Base-by-base conservation (phyloP, 1,140 invertebrate genomes). In the Pogonognathellus flavescens region DNA sequence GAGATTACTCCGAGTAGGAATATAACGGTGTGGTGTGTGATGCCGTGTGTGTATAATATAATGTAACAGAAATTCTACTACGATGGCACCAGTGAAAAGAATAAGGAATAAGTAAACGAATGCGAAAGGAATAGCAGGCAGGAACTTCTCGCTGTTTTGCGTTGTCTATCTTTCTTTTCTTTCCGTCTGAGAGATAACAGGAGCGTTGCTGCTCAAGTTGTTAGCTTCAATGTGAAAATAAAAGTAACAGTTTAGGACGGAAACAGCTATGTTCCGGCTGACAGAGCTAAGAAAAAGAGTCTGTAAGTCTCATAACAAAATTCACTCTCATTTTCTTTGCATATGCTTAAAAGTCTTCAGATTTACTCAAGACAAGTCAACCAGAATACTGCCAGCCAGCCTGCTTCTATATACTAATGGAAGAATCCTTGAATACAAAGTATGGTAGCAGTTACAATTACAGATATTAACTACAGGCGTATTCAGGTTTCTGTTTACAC, bases 281-380 rank as follows among this genome's bases (percentile, higher is more conserved):
- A 82, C 81, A 82, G 59, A 82, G 81, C 81, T 59, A 57, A 82
- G 57, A 62, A 82, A 82, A 82, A 50, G 81, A 82, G 57, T 82
- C 31, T 11, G 16, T 62, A n/a, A 49, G 81, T 82, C 81, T 59
- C 81, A 60, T 82, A 82, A 82, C 81, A 50, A 82, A 82, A 82
- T 82, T 82, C 57, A 82, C 81, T 82, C 57, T 82, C 57, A 82
- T 59, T 60, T 82, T 16, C 81, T 82, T 60, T 82, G 55, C 81
- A 82, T 82, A 82, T 82, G 81, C 81, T 82, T 82, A 10, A 14
- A 81, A 81, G 52, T 53, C 22, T 55, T 25, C 52, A 52, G 13
- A 22, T 53, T 55, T 13, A 81, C 70, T 49, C 31, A 14, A 9
- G 9, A 49, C 66, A 49, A 72, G 66, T 41, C 70, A 76, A 50